These are phyloP conservation scores for Eustalomyia histrio DNA, from an alignment of 2,888 invertebrate species.

Conservation along the genomic window DNA sequence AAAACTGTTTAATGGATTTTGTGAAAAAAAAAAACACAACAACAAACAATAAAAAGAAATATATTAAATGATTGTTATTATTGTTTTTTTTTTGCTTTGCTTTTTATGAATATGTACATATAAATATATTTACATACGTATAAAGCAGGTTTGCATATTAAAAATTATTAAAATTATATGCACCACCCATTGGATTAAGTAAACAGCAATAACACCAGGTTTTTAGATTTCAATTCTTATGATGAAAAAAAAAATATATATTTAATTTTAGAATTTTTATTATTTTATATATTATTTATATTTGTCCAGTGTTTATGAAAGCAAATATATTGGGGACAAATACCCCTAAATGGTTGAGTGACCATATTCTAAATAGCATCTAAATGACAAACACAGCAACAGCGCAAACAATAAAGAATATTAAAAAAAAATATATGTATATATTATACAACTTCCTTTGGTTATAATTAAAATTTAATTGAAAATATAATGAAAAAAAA, in stretches of 20 bases:
- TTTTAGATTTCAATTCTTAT: neutral
- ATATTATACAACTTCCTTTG: neutral
- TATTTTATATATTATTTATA: neutral
- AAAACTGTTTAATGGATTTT: neutral
- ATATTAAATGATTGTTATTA: neutral
- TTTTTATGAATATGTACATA: too few species aligned
- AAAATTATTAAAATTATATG: neutral
- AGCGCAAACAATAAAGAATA: neutral
- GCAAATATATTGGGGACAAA: conserved; percentile 52
- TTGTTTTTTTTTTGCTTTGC: neutral
- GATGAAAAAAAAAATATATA: neutral
- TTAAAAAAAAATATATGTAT: neutral
- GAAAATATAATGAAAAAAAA: too few species aligned
- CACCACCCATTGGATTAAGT: neutral
- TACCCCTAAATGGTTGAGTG: conserved; percentile 53
- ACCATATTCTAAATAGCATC: conserved; percentile 51
- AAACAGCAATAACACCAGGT: neutral
- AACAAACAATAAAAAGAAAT: neutral
- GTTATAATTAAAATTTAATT: neutral
- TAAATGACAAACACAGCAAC: conserved; percentile 28
- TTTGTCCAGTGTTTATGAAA: neutral
- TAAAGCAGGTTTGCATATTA: neutral
- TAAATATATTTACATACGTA: neutral
- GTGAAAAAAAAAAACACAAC: neutral
- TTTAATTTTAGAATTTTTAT: neutral